Percentiles rank a stretch among this genome's conserved stretches.
Evolutionary conservation across 1,140 invertebrate genomes (phyloP).

Genomic region (Gerris buenoi): DNA sequence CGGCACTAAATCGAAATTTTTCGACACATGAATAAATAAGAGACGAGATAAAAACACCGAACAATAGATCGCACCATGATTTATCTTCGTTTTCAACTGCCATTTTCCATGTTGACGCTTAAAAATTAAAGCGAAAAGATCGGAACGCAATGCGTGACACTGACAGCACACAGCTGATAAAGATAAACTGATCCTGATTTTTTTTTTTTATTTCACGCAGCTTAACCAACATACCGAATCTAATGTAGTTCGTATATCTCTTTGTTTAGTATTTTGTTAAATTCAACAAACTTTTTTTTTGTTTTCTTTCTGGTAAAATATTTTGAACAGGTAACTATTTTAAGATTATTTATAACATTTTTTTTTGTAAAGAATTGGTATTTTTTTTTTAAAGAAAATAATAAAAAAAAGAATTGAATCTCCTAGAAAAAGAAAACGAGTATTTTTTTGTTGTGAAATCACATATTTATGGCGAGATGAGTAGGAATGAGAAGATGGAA

Average conservation of each 20-base stretch:
- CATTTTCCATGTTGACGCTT: conserved; percentile 28
- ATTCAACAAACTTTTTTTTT: too few relatives aligned
- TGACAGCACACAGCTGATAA: not conserved
- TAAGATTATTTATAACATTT: not conserved
- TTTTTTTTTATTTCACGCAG: not conserved
- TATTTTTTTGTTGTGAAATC: too few relatives aligned
- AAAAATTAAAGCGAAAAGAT: not conserved
- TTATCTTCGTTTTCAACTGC: conserved; percentile 40
- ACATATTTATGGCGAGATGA: not conserved
- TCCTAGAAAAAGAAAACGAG: too few relatives aligned
- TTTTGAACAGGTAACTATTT: too few relatives aligned
- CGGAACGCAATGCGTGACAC: not conserved
- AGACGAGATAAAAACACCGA: too few relatives aligned
- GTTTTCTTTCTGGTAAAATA: too few relatives aligned
- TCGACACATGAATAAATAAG: too few relatives aligned
- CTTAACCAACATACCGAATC: not conserved
- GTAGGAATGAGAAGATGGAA: not conserved
- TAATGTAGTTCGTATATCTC: too few relatives aligned
- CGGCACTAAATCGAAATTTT: not conserved
- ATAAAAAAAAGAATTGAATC: too few relatives aligned
- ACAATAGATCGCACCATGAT: conserved; percentile 38
- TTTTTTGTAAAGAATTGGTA: not conserved
- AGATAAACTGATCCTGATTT: not conserved
- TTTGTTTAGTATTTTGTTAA: too few relatives aligned
- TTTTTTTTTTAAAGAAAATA: not conserved